Evolutionary conservation across 2,113 vertebrate genomes (phyloP).

Genomic region (Phyllostomus hastatus): DNA sequence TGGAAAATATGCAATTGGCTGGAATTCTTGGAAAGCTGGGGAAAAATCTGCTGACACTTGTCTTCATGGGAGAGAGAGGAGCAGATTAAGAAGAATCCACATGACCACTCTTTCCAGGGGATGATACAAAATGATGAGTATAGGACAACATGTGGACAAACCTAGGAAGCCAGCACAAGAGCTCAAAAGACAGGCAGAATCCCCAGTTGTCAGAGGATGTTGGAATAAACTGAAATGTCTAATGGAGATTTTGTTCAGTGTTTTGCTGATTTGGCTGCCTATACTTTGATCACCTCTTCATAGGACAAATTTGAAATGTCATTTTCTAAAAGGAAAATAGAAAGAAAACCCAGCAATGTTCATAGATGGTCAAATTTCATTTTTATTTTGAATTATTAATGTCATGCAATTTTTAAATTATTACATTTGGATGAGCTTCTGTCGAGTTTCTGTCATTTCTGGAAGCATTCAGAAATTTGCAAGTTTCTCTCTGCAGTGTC

Average conservation of each 20-base stretch:
- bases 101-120: not conserved
- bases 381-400: not conserved
- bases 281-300: not conserved
- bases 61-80: not conserved
- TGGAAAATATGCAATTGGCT: not conserved
- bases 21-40: not conserved
- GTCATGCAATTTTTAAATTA: not conserved
- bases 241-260: not conserved
- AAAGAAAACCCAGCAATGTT: not conserved
- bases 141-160: fast-evolving
- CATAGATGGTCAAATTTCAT: not conserved
- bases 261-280: not conserved
- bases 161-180: too few relatives aligned
- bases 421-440: not conserved
- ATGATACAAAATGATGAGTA: not conserved
- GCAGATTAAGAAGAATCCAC: not conserved
- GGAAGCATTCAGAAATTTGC: not conserved
- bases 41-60: not conserved
- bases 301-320: not conserved
- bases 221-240: not conserved
- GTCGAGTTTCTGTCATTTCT: not conserved
- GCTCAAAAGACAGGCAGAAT: not conserved
- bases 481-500: not conserved
- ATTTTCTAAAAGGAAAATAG: not conserved
- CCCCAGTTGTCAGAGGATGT: too few relatives aligned